Conservation (phyloP, 2,797 vertebrate species). For the Trachops cirrhosus region DNA sequence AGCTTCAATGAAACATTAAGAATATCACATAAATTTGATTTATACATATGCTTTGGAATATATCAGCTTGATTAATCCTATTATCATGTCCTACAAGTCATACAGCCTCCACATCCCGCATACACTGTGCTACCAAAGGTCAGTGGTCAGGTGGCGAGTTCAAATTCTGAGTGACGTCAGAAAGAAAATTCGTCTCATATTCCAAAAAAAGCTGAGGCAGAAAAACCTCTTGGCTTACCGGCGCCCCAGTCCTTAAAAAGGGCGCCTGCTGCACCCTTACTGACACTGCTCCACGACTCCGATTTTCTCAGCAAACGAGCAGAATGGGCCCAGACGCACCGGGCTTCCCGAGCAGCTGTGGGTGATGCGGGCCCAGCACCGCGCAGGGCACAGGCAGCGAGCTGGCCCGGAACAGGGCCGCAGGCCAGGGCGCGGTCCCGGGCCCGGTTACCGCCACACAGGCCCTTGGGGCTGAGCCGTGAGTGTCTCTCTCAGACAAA, state of each 20-base stretch:
- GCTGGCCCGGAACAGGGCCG: background rate
- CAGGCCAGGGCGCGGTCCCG: background rate
- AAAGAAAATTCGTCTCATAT: background rate
- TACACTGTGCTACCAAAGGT: background rate
- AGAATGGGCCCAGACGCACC: background rate
- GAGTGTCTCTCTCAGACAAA: background rate
- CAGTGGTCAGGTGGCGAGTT: background rate
- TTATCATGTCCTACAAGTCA: background rate
- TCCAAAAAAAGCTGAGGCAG: background rate
- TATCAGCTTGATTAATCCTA: background rate
- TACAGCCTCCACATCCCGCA: background rate
- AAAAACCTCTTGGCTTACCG: background rate
- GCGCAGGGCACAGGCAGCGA: background rate
- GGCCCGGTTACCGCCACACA: too few relatives aligned
- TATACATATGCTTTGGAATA: background rate
- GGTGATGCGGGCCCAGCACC: accelerated
- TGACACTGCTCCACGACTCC: background rate
- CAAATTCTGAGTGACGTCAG: background rate
- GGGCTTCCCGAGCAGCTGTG: background rate
- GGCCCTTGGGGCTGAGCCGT: background rate
- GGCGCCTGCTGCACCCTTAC: background rate
- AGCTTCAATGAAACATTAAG: background rate
- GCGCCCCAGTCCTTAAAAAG: background rate
- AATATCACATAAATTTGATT: background rate
- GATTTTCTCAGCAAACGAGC: background rate